Evolutionary conservation across 2,888 invertebrate genomes (phyloP).

Genomic region (Galerucella nymphaeae): DNA sequence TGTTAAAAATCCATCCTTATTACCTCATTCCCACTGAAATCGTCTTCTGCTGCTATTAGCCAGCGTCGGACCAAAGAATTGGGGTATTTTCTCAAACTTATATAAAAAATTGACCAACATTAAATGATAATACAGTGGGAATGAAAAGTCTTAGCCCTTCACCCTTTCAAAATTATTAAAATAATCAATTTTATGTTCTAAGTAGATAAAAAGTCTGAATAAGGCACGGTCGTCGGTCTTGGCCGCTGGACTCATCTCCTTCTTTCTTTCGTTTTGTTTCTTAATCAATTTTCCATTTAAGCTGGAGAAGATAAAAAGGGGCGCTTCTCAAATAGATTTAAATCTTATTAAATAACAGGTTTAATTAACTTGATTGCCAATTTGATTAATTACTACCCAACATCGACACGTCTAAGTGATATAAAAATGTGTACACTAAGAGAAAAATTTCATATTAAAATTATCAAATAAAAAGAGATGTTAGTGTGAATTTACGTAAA

Average conservation of each 20-base stretch:
- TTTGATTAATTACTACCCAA: conserved; percentile 40
- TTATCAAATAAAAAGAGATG: too few species aligned
- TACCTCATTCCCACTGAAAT: conserved; percentile 7
- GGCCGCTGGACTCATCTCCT: conserved; percentile 15
- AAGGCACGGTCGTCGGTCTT: conserved; percentile 3
- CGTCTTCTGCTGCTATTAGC: not conserved
- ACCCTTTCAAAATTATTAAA: too few species aligned
- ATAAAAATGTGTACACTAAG: not conserved
- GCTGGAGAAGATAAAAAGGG: conserved; percentile 35
- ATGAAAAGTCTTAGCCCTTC: not conserved
- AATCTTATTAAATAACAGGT: conserved; percentile 43
- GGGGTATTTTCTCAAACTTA: too few species aligned
- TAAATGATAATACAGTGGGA: not conserved
- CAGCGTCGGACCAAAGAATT: not conserved
- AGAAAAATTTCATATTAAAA: not conserved
- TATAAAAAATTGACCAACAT: too few species aligned
- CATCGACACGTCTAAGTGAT: conserved; percentile 4
- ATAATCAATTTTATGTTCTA: not conserved
- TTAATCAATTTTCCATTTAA: conserved; percentile 36
- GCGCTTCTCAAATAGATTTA: conserved; percentile 37
- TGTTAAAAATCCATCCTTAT: conserved; percentile 30
- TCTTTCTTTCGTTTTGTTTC: conserved; percentile 30
- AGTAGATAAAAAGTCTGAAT: not conserved
- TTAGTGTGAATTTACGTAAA: not conserved
- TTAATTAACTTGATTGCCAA: conserved; percentile 44